Base-by-base conservation (phyloP, 30 jellyfish, hydroid and myxozoan genomes). In the Aurelia aurita region DNA sequence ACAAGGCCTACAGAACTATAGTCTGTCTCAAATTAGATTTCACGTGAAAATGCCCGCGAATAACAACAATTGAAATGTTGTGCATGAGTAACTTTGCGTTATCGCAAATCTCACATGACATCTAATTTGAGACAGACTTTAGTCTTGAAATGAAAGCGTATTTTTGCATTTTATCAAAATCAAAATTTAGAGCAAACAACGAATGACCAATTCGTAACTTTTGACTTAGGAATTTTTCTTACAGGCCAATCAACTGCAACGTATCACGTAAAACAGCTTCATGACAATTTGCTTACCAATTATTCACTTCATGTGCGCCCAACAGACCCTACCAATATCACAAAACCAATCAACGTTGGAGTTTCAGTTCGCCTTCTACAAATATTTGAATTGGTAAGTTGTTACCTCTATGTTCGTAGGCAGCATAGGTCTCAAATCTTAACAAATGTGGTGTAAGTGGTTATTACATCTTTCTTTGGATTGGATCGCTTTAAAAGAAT, bases 381-480 rank as follows among this genome's bases (percentile, higher is more conserved):
- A 60, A 76, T 87, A 18, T 87, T 87, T 66, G 90, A 75, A 54
- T 54, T 87, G 96, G 96, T 87, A 53, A 63, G 96, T 83, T 10
- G 49, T 10, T 22, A 1, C 14, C 3, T n/a, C 20, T 22, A 6
- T 18, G 9, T 20, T 32, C 43, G 2, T 64, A 0, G 51, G 51
- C 51, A 31, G 5, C 43, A 31, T 2, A 31, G 43, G 3, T 31
- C 43, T 31, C 43, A 31, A 5, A 31, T 31, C 43, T 31, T 31
- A 3, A n/a, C n/a, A n/a, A n/a, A n/a, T n/a, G n/a, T n/a, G n/a
- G n/a, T n/a, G n/a, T n/a, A n/a, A n/a, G n/a, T n/a, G n/a, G n/a
- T n/a, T n/a, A n/a, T n/a, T n/a, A n/a, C n/a, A n/a, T n/a, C n/a
- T n/a, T n/a, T n/a, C n/a, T n/a, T n/a, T n/a, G n/a, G n/a, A n/a